Evolutionary conservation across 2,113 vertebrate genomes (phyloP).

Genomic region (Sinocyclocheilus rhinocerous): DNA sequence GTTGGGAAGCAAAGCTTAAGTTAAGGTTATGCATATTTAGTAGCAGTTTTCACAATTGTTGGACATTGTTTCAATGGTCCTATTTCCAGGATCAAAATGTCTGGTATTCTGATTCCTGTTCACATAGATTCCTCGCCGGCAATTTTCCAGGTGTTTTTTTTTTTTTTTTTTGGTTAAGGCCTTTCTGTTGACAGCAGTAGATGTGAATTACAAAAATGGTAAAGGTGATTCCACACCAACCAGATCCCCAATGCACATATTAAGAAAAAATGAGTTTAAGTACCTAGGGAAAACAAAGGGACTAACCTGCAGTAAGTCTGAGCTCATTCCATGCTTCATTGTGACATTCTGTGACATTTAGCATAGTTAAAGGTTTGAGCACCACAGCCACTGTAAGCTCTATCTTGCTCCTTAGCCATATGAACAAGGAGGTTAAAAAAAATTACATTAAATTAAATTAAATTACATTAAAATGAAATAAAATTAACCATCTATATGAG

Average conservation of each 20-base stretch:
- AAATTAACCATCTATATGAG: background rate
- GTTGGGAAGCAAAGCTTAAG: no score
- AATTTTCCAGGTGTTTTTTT: no score
- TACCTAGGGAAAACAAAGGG: conserved; percentile 16
- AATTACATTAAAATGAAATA: no score
- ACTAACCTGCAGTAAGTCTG: conserved; percentile 27
- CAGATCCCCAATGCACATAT: background rate
- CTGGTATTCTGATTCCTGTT: no score
- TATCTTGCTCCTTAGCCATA: conserved; percentile 32
- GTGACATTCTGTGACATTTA: conserved; percentile 83
- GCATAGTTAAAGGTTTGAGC: conserved; percentile 78
- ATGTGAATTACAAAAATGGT: conserved; percentile 71
- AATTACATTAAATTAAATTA: no score
- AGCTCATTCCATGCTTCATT: conserved; percentile 68
- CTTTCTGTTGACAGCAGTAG: conserved; percentile 63
- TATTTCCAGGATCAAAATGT: no score
- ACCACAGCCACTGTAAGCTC: background rate
- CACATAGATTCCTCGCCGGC: no score
- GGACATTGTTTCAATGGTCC: no score
- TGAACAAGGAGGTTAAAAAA: background rate
- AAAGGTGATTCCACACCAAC: conserved; percentile 43
- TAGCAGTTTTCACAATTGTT: no score
- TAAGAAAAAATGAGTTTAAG: background rate
- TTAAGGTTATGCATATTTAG: no score
- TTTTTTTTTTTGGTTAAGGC: background rate